Percentiles rank a stretch among this genome's conserved stretches.
Evolutionary conservation across 2,113 vertebrate species (phyloP).

Genomic region (Catharus bicknelli): DNA sequence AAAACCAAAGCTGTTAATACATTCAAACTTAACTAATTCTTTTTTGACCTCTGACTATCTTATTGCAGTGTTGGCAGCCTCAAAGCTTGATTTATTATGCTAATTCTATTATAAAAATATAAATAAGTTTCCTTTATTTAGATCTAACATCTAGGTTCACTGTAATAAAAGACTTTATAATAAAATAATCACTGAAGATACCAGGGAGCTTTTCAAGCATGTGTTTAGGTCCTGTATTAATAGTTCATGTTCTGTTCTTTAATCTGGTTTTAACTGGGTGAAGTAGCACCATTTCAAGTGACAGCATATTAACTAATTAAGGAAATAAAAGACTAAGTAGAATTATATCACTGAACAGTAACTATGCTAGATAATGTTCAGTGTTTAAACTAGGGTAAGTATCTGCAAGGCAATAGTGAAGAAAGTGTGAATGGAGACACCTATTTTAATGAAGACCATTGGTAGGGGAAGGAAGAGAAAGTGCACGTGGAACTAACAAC

Average conservation of each 20-base stretch:
- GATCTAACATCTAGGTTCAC: not conserved
- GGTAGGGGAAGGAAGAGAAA: not conserved
- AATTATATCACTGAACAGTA: not conserved
- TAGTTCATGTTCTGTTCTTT: not conserved
- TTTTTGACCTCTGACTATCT: not conserved
- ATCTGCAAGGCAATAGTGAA: not conserved
- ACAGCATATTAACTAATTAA: not conserved
- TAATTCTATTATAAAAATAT: not conserved
- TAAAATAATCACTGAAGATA: not conserved
- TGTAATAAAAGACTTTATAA: not conserved
- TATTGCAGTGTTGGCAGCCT: not conserved
- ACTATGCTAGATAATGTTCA: not conserved
- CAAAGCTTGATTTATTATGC: not conserved
- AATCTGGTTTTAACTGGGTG: not conserved
- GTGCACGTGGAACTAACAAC: fast-evolving
- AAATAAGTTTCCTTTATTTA: not conserved
- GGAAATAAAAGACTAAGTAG: not conserved
- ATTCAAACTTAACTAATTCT: not conserved
- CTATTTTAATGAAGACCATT: not conserved
- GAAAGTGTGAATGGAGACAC: not conserved
- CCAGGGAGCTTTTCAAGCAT: not conserved
- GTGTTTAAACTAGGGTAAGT: not conserved
- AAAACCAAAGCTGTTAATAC: not conserved
- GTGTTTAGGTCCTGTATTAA: not conserved
- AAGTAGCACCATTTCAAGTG: not conserved